These are phyloP conservation scores for Mastacembelus armatus DNA, from an alignment of 2,797 vertebrate genomes.

Conservation along the genomic window DNA sequence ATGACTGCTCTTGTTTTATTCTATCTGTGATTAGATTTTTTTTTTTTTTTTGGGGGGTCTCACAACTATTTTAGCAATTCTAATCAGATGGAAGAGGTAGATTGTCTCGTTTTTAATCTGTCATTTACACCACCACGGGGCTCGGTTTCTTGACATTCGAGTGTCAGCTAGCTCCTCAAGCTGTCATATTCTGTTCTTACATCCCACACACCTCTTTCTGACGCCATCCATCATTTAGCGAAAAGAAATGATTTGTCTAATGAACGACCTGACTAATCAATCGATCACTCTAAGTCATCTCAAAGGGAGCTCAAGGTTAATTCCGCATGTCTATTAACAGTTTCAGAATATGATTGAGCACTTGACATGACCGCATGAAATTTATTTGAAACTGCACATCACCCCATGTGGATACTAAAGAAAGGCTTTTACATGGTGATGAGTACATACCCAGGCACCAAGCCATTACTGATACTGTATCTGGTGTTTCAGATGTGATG, in stretches of 20 bases:
- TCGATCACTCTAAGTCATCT: conserved; percentile 49
- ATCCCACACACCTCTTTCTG: conserved; percentile 31
- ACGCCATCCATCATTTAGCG: conserved; percentile 59
- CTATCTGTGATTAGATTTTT: too few species aligned
- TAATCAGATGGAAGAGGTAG: conserved; percentile 11
- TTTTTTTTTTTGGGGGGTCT: too few species aligned
- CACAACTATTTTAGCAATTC: not conserved
- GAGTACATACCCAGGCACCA: not conserved
- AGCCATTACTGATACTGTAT: not conserved
- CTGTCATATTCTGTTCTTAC: conserved; percentile 46
- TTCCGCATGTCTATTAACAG: conserved; percentile 46
- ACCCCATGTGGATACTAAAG: not conserved
- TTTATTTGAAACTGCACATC: not conserved
- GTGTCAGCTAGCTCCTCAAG: conserved; percentile 47
- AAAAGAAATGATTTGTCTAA: conserved; percentile 57
- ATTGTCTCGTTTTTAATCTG: not conserved
- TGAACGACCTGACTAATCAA: conserved; percentile 56
- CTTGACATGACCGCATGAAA: conserved; percentile 16
- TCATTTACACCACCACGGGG: not conserved
- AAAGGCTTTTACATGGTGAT: not conserved
- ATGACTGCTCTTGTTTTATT: too few species aligned
- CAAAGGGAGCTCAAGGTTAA: conserved; percentile 63
- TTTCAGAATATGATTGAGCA: conserved; percentile 47
- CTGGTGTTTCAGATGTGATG: conserved; percentile 7
- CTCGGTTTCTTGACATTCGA: conserved; percentile 47